Evolutionary conservation across 2,888 invertebrate species (phyloP), one percentile per base, ranked within the genome.

Genomic region (Lochmaea capreae): DNA sequence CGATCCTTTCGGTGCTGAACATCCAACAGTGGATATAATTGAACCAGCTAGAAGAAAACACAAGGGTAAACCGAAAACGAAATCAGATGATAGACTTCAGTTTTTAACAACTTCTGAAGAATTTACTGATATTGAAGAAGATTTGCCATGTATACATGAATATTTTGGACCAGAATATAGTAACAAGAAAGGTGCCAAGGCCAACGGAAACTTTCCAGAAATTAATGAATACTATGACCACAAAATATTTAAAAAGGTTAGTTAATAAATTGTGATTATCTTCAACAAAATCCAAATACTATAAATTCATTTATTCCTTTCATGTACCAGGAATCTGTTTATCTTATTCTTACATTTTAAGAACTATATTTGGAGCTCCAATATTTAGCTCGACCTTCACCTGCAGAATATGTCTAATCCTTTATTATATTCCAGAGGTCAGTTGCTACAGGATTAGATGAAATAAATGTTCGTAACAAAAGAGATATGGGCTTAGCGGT

Each of bases 61-160:
- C 12, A 76, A 74, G 43, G 70, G 70, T 49, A 71, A 70, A 26
- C 63, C 71, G 33, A 63, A 75, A n/a, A 52, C 68, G 8, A 65
- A 67, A 2, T 66, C 72, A 8, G 76, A 76, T 1, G 73, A 79
- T 49, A 69, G 71, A 26, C 69, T 76, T 10, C 74, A 77, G 58
- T 74, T 77, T 71, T 76, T 79, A 66, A 76, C 71, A 11, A 63
- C 75, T 26, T 78, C 79, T n/a, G 72, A 77, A 57, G 79, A 81
- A 46, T 77, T 76, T 33, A 72, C 71, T 3, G 79, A 79, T 42
- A 67, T 79, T 10, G 78, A 79, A 67, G 79, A 76, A 16, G 76
- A 77, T 65, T 59, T 78, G 59, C 78, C 78, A 3, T 81, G 78
- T 43, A 81, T 81, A 49, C 80, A 80, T 12, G 82, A 82, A 70